Evolutionary conservation across 2,113 vertebrate species (phyloP), one percentile per base, ranked within the genome.

Genomic region (Heliornis fulica): DNA sequence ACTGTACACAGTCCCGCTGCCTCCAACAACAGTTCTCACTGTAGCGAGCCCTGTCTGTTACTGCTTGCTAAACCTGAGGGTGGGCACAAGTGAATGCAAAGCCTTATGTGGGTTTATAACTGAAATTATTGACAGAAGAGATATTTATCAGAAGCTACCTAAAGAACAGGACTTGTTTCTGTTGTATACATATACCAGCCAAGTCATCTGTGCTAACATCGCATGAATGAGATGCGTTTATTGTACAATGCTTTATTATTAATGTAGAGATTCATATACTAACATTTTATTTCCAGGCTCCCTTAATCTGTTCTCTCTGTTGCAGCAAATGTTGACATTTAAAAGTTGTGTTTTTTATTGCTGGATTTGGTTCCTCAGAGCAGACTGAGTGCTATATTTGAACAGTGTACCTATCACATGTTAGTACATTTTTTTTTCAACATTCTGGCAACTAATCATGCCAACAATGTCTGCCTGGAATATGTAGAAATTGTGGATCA

Each of bases 281-380:
- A 89, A 18, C 31, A 43, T 83, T 92, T 88, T 61, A 59, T 90
- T 93, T 89, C 61, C 41, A 19, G 18, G 61, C n/a, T 63, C 8
- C 60, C 91, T 95, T 60, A 56, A 60, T 93, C 81, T 80, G 38
- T 83, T 93, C 83, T 89, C 61, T 96, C 82, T 81, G 75, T 34
- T 83, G 76, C 50, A 91, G 84, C 82, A 91, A 91, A 89, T 84
- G 76, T 91, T 84, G 93, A 89, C 92, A 90, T 97, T 96, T 94
- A 94, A 83, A 89, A 75, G 10, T 48, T 77, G 59, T 66, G 56
- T 89, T 91, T 96, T 97, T 90, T 83, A 60, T 79, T 90, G 78
- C 83, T 90, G 89, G 59, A 79, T 92, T 70, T 84, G 71, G 81
- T 96, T 96, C 63, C 83, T 90, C 65, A 36, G 41, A 77, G 48